These are phyloP conservation scores for Oophaga pumilio DNA, from an alignment of 2,113 vertebrate genomes.

Conservation along the genomic window DNA sequence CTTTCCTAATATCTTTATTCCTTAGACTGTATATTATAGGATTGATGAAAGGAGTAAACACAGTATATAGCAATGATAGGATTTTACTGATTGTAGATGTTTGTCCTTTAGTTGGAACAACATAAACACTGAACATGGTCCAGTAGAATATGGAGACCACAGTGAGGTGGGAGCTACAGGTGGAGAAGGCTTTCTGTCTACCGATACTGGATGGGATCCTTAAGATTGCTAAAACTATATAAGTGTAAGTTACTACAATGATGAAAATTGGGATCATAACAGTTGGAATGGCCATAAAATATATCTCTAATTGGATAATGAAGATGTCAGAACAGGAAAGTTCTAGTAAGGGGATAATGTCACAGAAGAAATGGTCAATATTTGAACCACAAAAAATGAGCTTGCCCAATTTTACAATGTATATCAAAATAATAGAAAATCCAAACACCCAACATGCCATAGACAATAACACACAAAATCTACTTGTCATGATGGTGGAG, in stretches of 20 bases:
- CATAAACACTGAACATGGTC: not conserved
- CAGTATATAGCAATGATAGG: not conserved
- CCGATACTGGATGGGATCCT: not conserved
- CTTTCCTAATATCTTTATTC: not conserved
- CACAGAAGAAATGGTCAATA: conserved; percentile 3
- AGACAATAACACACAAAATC: not conserved
- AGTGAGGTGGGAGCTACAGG: conserved; percentile 6
- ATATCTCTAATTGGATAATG: not conserved
- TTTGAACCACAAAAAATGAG: not conserved
- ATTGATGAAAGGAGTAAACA: not conserved
- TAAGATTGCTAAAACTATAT: not conserved
- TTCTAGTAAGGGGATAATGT: not conserved
- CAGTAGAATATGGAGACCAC: conserved; percentile 6
- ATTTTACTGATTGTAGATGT: not conserved
- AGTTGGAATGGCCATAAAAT: not conserved
- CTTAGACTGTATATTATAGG: not conserved
- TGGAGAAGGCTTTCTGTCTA: conserved; percentile 4
- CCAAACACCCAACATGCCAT: not conserved
- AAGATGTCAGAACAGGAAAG: not conserved
- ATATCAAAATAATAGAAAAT: not conserved
- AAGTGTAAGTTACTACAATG: not conserved
- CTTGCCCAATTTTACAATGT: not conserved
- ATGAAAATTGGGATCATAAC: not conserved
- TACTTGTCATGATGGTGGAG: not conserved
- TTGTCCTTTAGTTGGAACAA: not conserved